Evolutionary conservation across 2,113 vertebrate genomes (phyloP).

Genomic region (Nematolebias whitei): DNA sequence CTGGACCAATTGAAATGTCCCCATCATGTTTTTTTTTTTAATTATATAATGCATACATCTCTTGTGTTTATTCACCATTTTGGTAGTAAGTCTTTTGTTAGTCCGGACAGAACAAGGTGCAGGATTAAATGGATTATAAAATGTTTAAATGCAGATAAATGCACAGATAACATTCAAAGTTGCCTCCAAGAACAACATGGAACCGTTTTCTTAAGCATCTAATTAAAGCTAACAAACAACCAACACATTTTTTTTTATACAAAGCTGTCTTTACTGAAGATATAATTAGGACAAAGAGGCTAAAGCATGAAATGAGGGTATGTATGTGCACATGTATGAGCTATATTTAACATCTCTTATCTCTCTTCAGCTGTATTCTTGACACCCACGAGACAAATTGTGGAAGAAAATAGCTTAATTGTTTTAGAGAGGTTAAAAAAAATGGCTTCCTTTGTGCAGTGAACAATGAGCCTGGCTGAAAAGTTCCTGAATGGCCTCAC

Average conservation of each 20-base stretch:
- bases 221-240: constrained; percentile 35
- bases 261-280: constrained; percentile 38
- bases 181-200: constrained; percentile 8
- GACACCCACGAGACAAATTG: constrained; percentile 56
- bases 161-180: constrained; percentile 22
- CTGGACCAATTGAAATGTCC: background rate
- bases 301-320: constrained; percentile 54
- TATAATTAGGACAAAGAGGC: constrained; percentile 61
- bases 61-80: background rate
- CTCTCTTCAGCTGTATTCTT: constrained; percentile 57
- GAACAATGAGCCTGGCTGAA: constrained; percentile 69
- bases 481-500: constrained; percentile 14
- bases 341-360: constrained; percentile 68
- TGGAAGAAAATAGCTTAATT: constrained; percentile 75
- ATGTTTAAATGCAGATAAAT: constrained; percentile 20
- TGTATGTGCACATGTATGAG: constrained; percentile 31
- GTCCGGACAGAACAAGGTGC: background rate
- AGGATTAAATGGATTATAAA: constrained; percentile 6
- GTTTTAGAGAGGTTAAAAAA: constrained; percentile 58
- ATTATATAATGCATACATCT: background rate
- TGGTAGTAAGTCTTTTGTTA: no score
- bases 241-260: constrained; percentile 19
- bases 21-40: background rate
- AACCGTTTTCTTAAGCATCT: constrained; percentile 23
- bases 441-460: constrained; percentile 67